These are phyloP conservation scores for Drosophila ironensis DNA, from an alignment of 1,140 invertebrate species.

Conservation along the genomic window DNA sequence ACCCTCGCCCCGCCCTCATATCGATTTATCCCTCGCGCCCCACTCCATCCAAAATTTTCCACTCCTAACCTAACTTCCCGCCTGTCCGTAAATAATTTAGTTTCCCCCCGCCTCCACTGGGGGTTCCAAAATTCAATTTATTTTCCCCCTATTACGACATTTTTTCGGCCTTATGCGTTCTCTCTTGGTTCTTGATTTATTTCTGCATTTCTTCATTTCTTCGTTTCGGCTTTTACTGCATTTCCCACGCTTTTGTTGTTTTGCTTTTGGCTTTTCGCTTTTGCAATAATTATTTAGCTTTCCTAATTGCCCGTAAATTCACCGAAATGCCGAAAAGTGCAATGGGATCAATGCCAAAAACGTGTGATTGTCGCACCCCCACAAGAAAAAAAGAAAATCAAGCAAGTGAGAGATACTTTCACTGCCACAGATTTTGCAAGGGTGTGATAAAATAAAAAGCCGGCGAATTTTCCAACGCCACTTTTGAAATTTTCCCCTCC, in stretches of 20 bases:
- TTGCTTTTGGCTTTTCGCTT: constrained; percentile 41
- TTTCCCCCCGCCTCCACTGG: neutral
- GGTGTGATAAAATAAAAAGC: constrained; percentile 31
- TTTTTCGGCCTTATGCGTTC: constrained; percentile 43
- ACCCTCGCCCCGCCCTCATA: constrained; percentile 21
- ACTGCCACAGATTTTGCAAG: constrained; percentile 41
- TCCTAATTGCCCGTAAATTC: constrained; percentile 54
- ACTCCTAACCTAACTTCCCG: constrained; percentile 23
- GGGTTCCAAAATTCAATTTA: neutral
- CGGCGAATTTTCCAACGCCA: constrained; percentile 21
- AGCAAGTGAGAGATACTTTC: constrained; percentile 44
- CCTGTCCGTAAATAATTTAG: neutral
- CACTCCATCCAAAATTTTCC: constrained; percentile 17
- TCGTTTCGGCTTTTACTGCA: constrained; percentile 36
- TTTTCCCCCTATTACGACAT: constrained; percentile 64
- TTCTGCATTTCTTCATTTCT: constrained; percentile 32
- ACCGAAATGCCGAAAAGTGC: constrained; percentile 29
- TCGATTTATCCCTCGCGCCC: constrained; percentile 38
- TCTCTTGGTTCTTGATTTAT: constrained; percentile 19
- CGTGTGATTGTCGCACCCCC: constrained; percentile 32
- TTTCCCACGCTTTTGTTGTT: constrained; percentile 54
- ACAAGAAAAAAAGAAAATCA: constrained; percentile 22
- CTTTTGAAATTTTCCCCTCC: constrained; percentile 4
- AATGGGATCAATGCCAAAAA: constrained; percentile 71
- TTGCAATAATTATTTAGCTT: constrained; percentile 21